phyloP scores from a whole-genome alignment of 2,888 invertebrate genomes.

The Tiliacea citrago region DNA sequence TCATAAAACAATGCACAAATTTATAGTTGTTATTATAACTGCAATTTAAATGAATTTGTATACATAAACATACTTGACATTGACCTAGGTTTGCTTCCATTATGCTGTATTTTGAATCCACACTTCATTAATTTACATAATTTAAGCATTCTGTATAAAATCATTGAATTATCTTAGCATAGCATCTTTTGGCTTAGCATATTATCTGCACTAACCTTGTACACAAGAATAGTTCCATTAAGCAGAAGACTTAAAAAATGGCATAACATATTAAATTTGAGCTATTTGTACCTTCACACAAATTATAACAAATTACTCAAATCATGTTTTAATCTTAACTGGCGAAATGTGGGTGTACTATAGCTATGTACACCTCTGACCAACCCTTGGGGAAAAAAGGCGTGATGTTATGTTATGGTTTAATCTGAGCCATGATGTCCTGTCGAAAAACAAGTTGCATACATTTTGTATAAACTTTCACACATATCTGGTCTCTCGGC shows the following conservation, averaged over 20 bases:
- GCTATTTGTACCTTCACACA: neutral
- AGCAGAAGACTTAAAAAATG: neutral
- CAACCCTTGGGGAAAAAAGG: no score
- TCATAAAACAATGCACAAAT: neutral
- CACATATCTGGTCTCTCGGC: neutral
- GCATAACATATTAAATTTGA: neutral
- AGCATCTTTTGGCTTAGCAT: neutral
- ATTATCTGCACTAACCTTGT: neutral
- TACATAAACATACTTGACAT: neutral
- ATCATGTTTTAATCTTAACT: no score
- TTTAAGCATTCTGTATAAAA: neutral
- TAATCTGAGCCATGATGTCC: no score
- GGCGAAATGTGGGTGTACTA: no score
- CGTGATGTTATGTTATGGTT: no score
- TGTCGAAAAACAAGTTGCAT: neutral
- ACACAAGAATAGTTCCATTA: neutral
- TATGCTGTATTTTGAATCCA: neutral
- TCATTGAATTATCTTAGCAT: neutral
- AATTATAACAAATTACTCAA: neutral
- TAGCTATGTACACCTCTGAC: no score
- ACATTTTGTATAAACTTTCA: neutral
- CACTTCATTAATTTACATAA: neutral
- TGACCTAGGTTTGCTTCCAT: neutral
- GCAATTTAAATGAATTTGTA: neutral
- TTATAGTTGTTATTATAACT: neutral